A percentile compares a stretch with the other conserved stretches of the same genome.
phyloP scores from a whole-genome alignment of 2,797 vertebrate genomes.

The Natrix natrix region DNA sequence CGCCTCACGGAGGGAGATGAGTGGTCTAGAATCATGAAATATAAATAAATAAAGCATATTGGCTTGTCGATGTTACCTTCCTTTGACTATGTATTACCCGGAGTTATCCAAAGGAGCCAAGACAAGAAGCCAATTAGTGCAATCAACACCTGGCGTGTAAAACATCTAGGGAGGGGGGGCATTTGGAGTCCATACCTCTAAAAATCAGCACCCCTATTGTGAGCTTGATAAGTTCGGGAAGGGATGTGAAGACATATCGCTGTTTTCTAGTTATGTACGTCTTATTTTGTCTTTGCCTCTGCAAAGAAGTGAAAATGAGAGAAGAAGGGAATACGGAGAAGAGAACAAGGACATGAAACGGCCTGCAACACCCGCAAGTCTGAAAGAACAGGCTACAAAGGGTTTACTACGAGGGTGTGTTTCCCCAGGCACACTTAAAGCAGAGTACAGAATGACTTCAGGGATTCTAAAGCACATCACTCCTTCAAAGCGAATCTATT shows the following conservation, averaged over 20 bases:
- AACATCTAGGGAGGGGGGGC: not conserved
- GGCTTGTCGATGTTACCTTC: not conserved
- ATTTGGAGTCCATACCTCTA: not conserved
- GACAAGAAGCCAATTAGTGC: not conserved
- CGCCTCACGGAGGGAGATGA: not conserved
- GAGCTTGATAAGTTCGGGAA: conserved; percentile 12
- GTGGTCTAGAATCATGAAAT: not conserved
- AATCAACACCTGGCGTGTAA: not conserved
- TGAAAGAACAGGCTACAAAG: not conserved
- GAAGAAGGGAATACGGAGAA: not conserved
- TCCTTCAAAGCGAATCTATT: not conserved
- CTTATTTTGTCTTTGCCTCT: not conserved
- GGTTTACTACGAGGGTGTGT: not conserved
- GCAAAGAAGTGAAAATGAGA: conserved; percentile 5
- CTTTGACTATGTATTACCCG: not conserved
- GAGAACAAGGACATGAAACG: not conserved
- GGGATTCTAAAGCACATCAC: not conserved
- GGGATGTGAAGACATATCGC: conserved; percentile 40
- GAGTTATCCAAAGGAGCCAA: not conserved
- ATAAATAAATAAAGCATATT: not conserved
- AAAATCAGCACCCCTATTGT: conserved; percentile 44
- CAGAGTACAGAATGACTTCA: not conserved
- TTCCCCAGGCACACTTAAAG: not conserved
- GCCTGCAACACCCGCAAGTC: not conserved
- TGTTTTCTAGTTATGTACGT: conserved; percentile 44